Conservation (phyloP, 1,140 invertebrate species). For the Antheraea mylitta region DNA sequence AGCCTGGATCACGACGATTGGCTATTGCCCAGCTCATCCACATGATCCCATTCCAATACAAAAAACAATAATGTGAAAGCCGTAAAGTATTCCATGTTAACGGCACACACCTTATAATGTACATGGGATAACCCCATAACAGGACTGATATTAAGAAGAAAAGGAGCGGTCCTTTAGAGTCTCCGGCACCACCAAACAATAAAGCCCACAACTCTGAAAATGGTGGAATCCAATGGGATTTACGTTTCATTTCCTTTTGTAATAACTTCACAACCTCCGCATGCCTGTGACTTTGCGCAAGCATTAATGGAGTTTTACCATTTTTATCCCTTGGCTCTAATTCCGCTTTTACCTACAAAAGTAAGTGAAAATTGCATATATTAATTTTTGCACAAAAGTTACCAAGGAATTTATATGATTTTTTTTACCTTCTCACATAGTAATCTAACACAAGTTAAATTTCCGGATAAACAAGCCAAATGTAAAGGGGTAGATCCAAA, state of each 20-base stretch:
- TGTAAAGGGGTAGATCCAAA: slow-evolving; percentile 96
- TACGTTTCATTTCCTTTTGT: slow-evolving; percentile 88
- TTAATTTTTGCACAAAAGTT: background rate
- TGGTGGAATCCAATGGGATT: slow-evolving; percentile 91
- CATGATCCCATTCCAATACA: slow-evolving; percentile 94
- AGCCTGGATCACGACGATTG: slow-evolving; percentile 93
- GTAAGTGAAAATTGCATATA: background rate
- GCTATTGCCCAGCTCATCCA: slow-evolving; percentile 95
- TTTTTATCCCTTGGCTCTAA: slow-evolving; percentile 93
- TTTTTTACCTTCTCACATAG: slow-evolving; percentile 89
- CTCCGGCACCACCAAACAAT: slow-evolving; percentile 92
- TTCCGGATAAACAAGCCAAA: slow-evolving; percentile 94
- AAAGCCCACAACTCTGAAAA: slow-evolving; percentile 93
- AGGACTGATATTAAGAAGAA: slow-evolving; percentile 92
- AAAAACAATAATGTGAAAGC: slow-evolving; percentile 92
- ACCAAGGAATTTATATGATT: background rate
- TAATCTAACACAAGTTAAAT: slow-evolving; percentile 88
- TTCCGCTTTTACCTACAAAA: slow-evolving; percentile 87
- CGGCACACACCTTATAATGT: slow-evolving; percentile 92
- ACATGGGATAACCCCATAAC: slow-evolving; percentile 96
- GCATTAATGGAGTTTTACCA: slow-evolving; percentile 92
- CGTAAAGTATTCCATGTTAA: slow-evolving; percentile 93
- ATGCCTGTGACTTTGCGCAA: slow-evolving; percentile 92
- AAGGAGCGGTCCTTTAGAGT: slow-evolving; percentile 92
- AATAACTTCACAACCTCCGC: slow-evolving; percentile 90